Conservation (phyloP, 2,797 vertebrate species). For the Galaxias olidus region DNA sequence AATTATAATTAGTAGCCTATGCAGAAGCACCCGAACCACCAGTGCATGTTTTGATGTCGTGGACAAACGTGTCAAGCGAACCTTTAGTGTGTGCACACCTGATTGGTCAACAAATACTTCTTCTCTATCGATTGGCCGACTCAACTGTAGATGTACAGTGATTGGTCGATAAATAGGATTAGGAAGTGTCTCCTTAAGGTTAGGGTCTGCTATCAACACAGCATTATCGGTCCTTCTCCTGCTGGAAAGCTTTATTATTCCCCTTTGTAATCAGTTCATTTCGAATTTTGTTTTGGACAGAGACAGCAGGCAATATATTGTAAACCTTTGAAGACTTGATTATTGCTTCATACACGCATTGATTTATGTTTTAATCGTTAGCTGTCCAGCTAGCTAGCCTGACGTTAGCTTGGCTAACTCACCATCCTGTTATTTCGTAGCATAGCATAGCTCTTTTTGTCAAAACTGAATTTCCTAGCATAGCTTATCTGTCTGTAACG, state of each 20-base stretch:
- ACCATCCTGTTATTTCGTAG: conserved; percentile 2
- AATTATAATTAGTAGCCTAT: too few species aligned
- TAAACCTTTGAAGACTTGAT: too few species aligned
- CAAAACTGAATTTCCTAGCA: too few species aligned
- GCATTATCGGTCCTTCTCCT: conserved; percentile 34
- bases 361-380: background rate
- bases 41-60: conserved; percentile 44
- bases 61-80: conserved; percentile 49
- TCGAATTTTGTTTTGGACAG: too few species aligned
- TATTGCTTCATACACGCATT: too few species aligned
- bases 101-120: conserved; percentile 60
- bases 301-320: too few species aligned
- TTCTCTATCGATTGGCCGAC: conserved; percentile 60
- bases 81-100: conserved; percentile 70
- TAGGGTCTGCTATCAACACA: conserved; percentile 55
- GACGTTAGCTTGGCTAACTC: conserved; percentile 32
- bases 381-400: conserved; percentile 49
- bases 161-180: conserved; percentile 61
- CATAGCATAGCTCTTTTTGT: conserved; percentile 19
- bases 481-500: too few species aligned
- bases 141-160: conserved; percentile 7
- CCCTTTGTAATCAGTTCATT: background rate
- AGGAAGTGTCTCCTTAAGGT: conserved; percentile 59
- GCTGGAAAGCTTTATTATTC: conserved; percentile 2
- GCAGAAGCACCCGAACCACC: background rate